Percentiles rank a stretch among this genome's conserved stretches.
phyloP scores from a whole-genome alignment of 2,113 vertebrate genomes.

The Oreamnos americanus region DNA sequence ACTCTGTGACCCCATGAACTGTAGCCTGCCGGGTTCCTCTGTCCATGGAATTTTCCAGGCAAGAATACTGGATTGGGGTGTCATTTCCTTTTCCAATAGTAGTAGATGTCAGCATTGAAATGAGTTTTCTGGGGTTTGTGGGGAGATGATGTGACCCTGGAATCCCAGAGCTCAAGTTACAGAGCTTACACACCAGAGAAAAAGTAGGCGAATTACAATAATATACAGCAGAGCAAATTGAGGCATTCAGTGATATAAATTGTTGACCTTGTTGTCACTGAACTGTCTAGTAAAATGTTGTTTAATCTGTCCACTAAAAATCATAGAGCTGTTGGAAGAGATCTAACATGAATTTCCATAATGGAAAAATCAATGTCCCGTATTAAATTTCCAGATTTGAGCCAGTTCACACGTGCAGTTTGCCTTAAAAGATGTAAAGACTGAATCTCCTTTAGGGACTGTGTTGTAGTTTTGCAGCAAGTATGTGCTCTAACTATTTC shows the following conservation, averaged over 20 bases:
- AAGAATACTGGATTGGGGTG: not conserved
- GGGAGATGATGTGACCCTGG: not conserved
- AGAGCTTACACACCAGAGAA: not conserved
- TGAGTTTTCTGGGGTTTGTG: not conserved
- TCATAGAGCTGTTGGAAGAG: not conserved
- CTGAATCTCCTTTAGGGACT: not conserved
- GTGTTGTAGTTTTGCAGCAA: not conserved
- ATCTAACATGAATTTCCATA: not conserved
- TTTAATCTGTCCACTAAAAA: not conserved
- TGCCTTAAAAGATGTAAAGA: not conserved
- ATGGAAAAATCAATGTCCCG: not conserved
- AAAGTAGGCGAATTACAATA: not conserved
- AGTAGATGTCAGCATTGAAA: not conserved
- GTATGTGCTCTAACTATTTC: not conserved
- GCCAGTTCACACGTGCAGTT: not conserved
- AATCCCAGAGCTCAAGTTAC: not conserved
- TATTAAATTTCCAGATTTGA: not conserved
- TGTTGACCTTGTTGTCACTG: not conserved
- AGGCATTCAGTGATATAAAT: not conserved
- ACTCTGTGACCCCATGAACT: not conserved
- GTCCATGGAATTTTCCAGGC: not conserved
- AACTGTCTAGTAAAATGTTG: not conserved
- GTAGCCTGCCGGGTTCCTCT: not conserved
- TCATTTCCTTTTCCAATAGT: not conserved
- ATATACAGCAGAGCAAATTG: not conserved